A percentile compares a stretch with the other conserved stretches of the same genome.
These are phyloP conservation scores for Podargus strigoides DNA, from an alignment of 2,797 vertebrate species.

Conservation along the genomic window DNA sequence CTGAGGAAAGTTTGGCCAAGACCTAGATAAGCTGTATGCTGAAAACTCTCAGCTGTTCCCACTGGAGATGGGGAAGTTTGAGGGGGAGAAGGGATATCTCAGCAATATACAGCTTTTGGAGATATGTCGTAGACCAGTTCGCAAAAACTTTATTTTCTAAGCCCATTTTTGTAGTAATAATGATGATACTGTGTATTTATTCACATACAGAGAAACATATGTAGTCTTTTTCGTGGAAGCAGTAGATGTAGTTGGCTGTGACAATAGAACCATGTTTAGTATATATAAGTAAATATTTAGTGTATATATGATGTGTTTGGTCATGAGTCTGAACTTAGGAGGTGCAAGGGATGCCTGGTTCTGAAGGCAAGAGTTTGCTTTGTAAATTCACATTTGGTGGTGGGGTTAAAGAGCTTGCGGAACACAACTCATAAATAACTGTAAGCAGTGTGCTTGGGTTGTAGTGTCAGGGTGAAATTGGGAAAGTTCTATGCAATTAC, in stretches of 20 bases:
- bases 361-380: neutral
- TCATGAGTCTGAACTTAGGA: neutral
- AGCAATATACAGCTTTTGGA: neutral
- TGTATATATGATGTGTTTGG: neutral
- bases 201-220: neutral
- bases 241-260: neutral
- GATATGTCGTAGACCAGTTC: neutral
- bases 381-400: neutral
- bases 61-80: rapidly evolving
- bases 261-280: neutral
- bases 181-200: neutral
- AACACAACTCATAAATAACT: neutral
- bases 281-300: neutral
- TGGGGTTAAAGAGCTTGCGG: neutral
- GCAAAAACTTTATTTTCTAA: neutral
- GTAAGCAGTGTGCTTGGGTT: neutral
- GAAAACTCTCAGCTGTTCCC: neutral
- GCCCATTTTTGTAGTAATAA: neutral
- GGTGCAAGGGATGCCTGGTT: neutral
- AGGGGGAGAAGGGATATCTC: neutral
- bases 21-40: neutral
- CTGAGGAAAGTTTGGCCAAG: neutral
- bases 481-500: neutral
- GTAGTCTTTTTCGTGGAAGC: neutral
- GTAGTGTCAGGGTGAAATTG: neutral